phyloP scores from a whole-genome alignment of 2,888 invertebrate genomes.

The Sicus ferrugineus region DNA sequence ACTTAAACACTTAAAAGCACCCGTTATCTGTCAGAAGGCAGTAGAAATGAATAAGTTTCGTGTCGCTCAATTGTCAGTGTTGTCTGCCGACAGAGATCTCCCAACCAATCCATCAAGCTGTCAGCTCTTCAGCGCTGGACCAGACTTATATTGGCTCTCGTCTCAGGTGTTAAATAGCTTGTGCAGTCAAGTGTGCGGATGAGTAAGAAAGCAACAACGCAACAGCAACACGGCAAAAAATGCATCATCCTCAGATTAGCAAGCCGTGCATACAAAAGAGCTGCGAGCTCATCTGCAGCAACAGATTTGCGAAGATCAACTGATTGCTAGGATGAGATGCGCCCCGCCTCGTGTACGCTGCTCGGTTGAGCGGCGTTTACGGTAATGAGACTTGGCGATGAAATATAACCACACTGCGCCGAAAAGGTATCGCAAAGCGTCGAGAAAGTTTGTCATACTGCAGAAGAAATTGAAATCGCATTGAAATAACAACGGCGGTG shows the following conservation, averaged over 20 bases:
- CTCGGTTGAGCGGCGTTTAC: constrained; percentile 16
- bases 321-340: neutral
- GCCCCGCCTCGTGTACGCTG: neutral
- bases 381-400: constrained; percentile 23
- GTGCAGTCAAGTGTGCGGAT: neutral
- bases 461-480: no score
- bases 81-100: neutral
- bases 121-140: constrained; percentile 11
- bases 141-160: neutral
- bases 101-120: neutral
- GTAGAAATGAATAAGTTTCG: constrained; percentile 5
- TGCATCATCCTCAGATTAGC: constrained; percentile 5
- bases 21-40: neutral
- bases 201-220: neutral
- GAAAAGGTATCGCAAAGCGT: neutral
- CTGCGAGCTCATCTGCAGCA: no score
- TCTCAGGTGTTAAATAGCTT: constrained; percentile 18
- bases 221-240: constrained; percentile 1
- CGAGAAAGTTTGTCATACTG: neutral
- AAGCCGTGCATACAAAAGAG: neutral
- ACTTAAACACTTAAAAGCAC: no score
- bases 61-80: constrained; percentile 22
- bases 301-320: neutral
- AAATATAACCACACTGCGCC: constrained; percentile 23
- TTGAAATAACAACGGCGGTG: no score